Evolutionary conservation across 2,797 vertebrate genomes (phyloP), one percentile per base, ranked within the genome.

Genomic region (Helostoma temminkii): DNA sequence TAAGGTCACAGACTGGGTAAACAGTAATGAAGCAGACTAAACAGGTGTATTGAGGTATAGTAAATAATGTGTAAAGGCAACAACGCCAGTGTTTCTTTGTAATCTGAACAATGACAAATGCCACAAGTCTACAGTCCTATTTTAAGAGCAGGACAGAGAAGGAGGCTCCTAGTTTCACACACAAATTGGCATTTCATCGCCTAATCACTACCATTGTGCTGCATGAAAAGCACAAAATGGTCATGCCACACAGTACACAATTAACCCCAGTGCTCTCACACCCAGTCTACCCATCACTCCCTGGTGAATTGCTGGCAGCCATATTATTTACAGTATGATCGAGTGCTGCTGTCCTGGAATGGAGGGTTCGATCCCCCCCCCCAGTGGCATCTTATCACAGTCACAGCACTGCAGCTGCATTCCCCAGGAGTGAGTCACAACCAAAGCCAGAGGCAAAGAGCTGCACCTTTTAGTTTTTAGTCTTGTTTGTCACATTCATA

Each of bases 341-440:
- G 78, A 85, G 71, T 36, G 78, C 54, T 21, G 45, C 83, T 80
- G 70, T 73, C 67, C 76, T 55, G 30, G 69, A 89, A 85, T 63
- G 76, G 78, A 84, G 76, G 88, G 68, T 85, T 86, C 81, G 80
- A 86, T 88, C 30, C 87, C 91, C 71, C 30, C 9, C 87, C 86
- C 89, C 70, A 60, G 42, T 87, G 88, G 84, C 88, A 66, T 90
- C 88, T 93, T 92, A 93, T 93, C 92, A 70, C 66, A 11, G 83
- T 80, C 75, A 16, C 80, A 77, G 84, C 25, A 69, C 84, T 81
- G 87, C 80, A 79, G 77, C 85, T 82, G 80, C 91, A 93, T 94
- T 94, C 91, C 83, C 90, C 70, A 63, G 49, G 57, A 82, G 77
- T 93, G 89, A 93, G 88, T 93, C 92, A 94, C 64, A n/a, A 56